These are phyloP conservation scores for Capromys pilorides DNA, from an alignment of 2,797 vertebrate species.

Conservation along the genomic window DNA sequence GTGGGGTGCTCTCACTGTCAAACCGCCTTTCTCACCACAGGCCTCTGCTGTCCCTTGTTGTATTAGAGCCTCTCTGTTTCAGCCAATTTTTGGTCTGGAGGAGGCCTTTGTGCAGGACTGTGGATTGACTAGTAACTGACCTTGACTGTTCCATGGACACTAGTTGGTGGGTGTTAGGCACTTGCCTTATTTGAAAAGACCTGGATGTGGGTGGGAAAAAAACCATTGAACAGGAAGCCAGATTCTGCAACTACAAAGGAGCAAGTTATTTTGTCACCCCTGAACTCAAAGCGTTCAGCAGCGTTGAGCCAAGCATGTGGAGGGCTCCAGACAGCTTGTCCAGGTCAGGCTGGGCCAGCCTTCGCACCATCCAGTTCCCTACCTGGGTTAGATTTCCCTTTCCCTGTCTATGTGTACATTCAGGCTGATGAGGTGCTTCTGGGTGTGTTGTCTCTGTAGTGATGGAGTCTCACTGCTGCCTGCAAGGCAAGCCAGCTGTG, in stretches of 20 bases:
- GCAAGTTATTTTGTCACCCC: background rate
- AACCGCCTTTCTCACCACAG: too few relatives aligned
- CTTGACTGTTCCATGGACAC: background rate
- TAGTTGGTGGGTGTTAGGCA: background rate
- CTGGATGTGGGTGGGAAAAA: background rate
- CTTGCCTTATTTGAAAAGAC: background rate
- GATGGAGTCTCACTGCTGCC: background rate
- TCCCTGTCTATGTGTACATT: background rate
- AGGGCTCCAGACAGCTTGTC: background rate
- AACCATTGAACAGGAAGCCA: background rate
- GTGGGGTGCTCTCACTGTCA: rapidly evolving
- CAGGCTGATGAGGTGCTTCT: background rate
- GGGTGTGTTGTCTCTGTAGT: background rate
- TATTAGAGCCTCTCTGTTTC: rapidly evolving
- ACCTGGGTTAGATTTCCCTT: background rate
- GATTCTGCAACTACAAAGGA: background rate
- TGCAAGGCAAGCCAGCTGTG: background rate
- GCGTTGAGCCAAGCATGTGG: background rate
- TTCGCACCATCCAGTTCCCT: background rate
- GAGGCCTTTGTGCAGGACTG: background rate
- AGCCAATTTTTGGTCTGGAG: background rate
- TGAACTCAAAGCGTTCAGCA: background rate
- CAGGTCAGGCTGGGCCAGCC: background rate
- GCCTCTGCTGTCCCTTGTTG: background rate
- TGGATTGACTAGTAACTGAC: rapidly evolving